Evolutionary conservation across 2,113 vertebrate species (phyloP), one percentile per base, ranked within the genome.

Genomic region (Tympanuchus pallidicinctus): DNA sequence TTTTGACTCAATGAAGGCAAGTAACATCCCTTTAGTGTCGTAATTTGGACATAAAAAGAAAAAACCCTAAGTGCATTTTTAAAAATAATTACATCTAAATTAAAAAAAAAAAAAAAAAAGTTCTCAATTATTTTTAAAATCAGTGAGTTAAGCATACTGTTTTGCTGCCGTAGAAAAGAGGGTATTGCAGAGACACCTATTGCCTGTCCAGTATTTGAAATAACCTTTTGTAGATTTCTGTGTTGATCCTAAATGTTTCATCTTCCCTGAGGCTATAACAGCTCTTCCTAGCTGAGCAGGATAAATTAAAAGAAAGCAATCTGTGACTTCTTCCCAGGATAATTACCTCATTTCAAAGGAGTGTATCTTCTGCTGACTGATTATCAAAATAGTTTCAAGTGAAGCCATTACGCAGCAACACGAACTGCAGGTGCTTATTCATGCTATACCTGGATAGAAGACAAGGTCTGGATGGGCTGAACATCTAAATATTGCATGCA

Each of bases 401-500:
- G 2, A 70, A 81, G 32, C 13, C 10, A 8, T 65, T 80, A 21
- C 64, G 70, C 7, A 60, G 0, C 18, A 67, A 16, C n/a, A 24
- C 3, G 21, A 84, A 75, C 28, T 70, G 36, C 6, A 77, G 12
- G 13, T 40, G 32, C 13, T 79, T 67, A 38, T 30, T 89, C 18
- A 36, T 20, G 3, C 66, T 70, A 24, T 65, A 7, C 28, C 24
- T 40, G 76, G 21, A 70, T 4, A 6, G 70, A 81, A 43, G 40
- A 47, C 6, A 10, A 65, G 32, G 14, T 34, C 10, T 66, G 40
- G 10, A 66, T 56, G 25, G n/a, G 6, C n/a, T 54, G 48, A 1
- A 0, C 59, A 74, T 24, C 12, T 61, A 42, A 74, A 57, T 9
- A 54, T 30, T 54, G 8, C 52, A 36, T 1, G 0, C 43, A 8